These are phyloP conservation scores for Chironomus tepperi DNA, from an alignment of 1,140 invertebrate genomes.

Conservation along the genomic window DNA sequence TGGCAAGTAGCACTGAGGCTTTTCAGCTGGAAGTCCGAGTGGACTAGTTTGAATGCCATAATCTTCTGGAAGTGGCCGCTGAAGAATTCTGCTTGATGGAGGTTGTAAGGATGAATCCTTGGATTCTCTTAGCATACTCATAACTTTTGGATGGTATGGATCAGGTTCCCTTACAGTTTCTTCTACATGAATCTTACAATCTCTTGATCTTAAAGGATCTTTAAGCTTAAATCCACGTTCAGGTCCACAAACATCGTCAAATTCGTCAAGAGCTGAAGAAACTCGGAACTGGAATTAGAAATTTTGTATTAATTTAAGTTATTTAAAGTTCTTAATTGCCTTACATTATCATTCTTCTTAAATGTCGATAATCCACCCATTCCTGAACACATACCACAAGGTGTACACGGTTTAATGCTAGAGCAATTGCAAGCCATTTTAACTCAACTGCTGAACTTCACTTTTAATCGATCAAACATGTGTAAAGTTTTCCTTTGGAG, in stretches of 20 bases:
- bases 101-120: constrained; percentile 19
- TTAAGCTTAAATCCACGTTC: constrained; percentile 5
- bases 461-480: neutral
- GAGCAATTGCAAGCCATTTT: neutral
- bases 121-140: neutral
- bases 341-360: neutral
- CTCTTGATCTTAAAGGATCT: neutral
- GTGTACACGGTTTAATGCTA: neutral
- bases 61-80: constrained; percentile 17
- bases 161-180: neutral
- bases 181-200: constrained; percentile 8
- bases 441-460: neutral
- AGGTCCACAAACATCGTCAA: neutral
- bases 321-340: neutral
- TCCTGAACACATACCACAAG: neutral
- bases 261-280: neutral
- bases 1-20: constrained; percentile 4
- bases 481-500: neutral
- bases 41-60: constrained; percentile 15
- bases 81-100: neutral
- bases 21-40: constrained; percentile 24
- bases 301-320: neutral
- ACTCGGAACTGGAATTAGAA: neutral
- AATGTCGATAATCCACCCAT: neutral
- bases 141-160: neutral